Base-by-base conservation (phyloP, 2,797 vertebrate species). In the Melanotaenia parkinsoni region DNA sequence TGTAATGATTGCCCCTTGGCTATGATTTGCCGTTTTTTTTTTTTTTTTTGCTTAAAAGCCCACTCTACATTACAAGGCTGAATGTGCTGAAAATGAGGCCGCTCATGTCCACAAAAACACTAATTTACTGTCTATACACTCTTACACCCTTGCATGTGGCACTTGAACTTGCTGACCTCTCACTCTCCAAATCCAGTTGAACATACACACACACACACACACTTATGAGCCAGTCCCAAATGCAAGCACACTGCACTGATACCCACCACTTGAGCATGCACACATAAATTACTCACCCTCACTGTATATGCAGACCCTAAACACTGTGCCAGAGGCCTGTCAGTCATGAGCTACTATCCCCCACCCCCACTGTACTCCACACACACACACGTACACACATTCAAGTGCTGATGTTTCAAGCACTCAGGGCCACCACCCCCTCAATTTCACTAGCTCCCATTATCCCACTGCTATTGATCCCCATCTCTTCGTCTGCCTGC, bases 391-490 rank as follows among this genome's bases (percentile, higher is more conserved):
- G 76, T 20, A 50, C 64, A 26, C 75, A 67, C 43, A 79, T 20
- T 35, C 22, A 20, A 59, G 75, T 79, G 77, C 80, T 87, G 69
- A 91, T 83, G 88, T 90, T 87, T 88, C 82, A 91, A n/a, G 79
- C 80, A 81, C 63, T 68, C 82, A 51, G 56, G 53, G 60, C 82
- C 80, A 70, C 81, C 75, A 35, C 69, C 77, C 80, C 72, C 75
- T 70, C 74, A 68, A 77, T 85, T 85, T 82, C 72, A 72, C 85
- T 77, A 76, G 79, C 80, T 89, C 83, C 89, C 89, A 92, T 93
- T 88, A 90, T 91, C 91, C 90, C 77, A 63, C 71, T 80, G 66
- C 59, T 89, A 93, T 94, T 89, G 92, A 94, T 94, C 90, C 71
- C 66, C 82, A 74, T 56, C 71, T 81, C 68, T 81, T 83, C 64